Evolutionary conservation across 1,140 invertebrate genomes (phyloP), one percentile per base, ranked within the genome.

Genomic region (Frieseomelitta varia): DNA sequence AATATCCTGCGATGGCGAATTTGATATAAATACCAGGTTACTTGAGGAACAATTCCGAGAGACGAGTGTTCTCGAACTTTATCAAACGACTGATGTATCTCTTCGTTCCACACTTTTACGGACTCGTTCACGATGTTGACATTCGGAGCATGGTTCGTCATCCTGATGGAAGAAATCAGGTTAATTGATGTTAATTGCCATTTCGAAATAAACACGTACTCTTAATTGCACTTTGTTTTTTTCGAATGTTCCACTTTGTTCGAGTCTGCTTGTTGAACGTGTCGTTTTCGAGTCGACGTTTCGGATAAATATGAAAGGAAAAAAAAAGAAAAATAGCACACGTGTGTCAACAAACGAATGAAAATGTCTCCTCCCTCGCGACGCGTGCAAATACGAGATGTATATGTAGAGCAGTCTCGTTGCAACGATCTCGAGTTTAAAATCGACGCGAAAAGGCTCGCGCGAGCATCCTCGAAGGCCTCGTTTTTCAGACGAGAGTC

Each of bases 401-500:
- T n/a, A n/a, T 4, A 10, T n/a, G 58, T n/a, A 61, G 14, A 24
- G 39, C 39, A 51, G 12, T 47, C 34, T 12, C 34, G 21, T 14
- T 27, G 68, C 67, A 14, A 24, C 15, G 55, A 39, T n/a, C 34
- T 76, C 34, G 27, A 17, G 27, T 24, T 55, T n/a, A 19, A 30
- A 56, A 71, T 80, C 19, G 68, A 56, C 47, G 47, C 19, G 77
- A 72, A 24, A 80, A 47, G 8, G 17, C 53, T 21, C 11, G 30
- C 34, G 63, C 17, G 10, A 30, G 24, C 12, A 75, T n/a, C 14
- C 55, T 27, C 11, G 2, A 34, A 55, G 21, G 11, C 12, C 73
- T 77, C 63, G 51, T 77, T 82, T 56, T 58, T 83, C 8, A 63
- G 61, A 79, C 27, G 39, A 72, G n/a, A 39, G 81, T 84, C 76